Percentiles rank a stretch among this genome's conserved stretches.
Conservation (phyloP, 2,888 invertebrate genomes). For the Andrena flavipes region DNA sequence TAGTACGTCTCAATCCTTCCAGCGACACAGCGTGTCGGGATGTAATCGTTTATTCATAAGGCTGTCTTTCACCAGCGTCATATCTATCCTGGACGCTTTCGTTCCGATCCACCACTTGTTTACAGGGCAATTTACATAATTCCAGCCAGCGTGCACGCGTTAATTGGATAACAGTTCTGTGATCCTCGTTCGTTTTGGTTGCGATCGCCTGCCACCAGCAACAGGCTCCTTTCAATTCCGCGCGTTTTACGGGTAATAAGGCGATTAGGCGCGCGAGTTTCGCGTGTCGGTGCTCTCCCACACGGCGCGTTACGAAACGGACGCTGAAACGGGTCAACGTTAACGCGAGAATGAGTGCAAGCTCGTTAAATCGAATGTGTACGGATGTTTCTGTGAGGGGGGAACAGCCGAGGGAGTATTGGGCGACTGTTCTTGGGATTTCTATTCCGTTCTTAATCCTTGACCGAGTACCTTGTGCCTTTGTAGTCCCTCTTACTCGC, state of each 20-base stretch:
- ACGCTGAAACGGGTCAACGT: constrained; percentile 50
- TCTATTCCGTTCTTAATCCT: constrained; percentile 10
- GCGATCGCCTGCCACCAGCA: not conserved
- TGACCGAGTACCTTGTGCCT: not conserved
- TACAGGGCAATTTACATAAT: constrained; percentile 3
- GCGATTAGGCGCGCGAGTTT: constrained; percentile 8
- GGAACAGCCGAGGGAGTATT: constrained; percentile 34
- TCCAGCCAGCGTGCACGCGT: not conserved
- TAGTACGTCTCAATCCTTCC: constrained; percentile 19
- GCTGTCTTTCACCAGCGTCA: not conserved
- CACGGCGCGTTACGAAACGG: constrained; percentile 33
- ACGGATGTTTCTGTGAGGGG: constrained; percentile 47
- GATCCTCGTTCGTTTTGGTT: not conserved
- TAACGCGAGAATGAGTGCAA: constrained; percentile 54
- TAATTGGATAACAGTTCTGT: constrained; percentile 2
- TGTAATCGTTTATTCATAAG: constrained; percentile 25
- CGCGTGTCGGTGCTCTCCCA: constrained; percentile 7
- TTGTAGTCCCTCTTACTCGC: too few species aligned
- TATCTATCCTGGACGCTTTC: not conserved
- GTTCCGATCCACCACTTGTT: not conserved
- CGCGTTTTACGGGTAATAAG: constrained; percentile 8
- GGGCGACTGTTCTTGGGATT: constrained; percentile 17
- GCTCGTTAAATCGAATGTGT: constrained; percentile 55
- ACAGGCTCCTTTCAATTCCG: constrained; percentile 3
- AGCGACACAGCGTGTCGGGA: not conserved